Conservation (phyloP, 2,113 vertebrate species). For the Sturnira hondurensis region DNA sequence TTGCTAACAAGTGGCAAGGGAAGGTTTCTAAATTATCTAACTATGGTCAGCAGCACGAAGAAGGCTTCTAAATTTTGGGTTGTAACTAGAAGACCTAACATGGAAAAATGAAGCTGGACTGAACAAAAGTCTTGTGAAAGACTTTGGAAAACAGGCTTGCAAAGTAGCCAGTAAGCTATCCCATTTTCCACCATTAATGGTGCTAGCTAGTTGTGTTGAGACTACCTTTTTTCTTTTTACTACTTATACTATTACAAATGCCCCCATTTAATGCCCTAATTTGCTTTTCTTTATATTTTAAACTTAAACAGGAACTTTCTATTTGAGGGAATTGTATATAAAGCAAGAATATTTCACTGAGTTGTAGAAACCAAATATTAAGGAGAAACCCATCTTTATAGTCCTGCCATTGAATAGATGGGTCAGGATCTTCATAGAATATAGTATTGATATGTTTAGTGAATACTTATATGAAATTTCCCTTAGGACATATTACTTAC, state of each 20-base stretch:
- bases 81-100: not conserved
- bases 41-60: fast-evolving
- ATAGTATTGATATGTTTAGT: not conserved
- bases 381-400: not conserved
- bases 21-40: not conserved
- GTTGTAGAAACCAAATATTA: not conserved
- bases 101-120: not conserved
- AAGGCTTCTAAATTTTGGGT: not conserved
- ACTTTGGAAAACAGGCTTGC: not conserved
- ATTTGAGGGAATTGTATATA: not conserved
- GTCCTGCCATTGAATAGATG: not conserved
- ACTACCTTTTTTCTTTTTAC: not conserved
- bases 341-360: not conserved
- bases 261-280: too few relatives aligned
- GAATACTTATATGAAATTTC: not conserved
- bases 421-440: not conserved
- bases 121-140: not conserved
- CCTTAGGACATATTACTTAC: not conserved
- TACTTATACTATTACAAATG: too few relatives aligned
- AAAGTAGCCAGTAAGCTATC: not conserved
- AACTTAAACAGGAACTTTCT: not conserved
- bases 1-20: not conserved
- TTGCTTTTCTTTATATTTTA: not conserved
- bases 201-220: not conserved
- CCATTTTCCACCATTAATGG: not conserved